Evolutionary conservation across 2,888 invertebrate species (phyloP), one percentile per base, ranked within the genome.

Genomic region (Embidobia sp.): DNA sequence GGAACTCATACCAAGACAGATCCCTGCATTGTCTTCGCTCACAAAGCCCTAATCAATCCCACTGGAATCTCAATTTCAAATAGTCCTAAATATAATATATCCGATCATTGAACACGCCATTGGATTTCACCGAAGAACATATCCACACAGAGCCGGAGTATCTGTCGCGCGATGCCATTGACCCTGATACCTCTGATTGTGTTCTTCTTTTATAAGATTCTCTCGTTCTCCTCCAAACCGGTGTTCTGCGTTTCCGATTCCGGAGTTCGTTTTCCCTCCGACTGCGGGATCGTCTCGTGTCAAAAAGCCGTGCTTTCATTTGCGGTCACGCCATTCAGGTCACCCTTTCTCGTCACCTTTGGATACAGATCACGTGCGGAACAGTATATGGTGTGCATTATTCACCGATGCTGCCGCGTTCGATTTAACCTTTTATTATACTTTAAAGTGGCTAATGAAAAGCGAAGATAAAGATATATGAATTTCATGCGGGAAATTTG

Each of bases 171-270:
- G 27, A 7, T 31, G 16, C 49, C 53, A 53, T 61, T 70, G 61
- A 61, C 61, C 70, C 61, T 44, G 40, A 70, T 70, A 53, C 8
- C 16, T 16, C 29, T 53, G 70, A 70, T 70, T 70, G 61, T 22
- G 53, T 37, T 61, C 37, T 40, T 37, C 57, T 55, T 70, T 51
- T 46, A 26, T 31, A 27, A 51, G 35, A 37, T n/a, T 29, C 51
- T 22, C 33, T 31, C 10, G 49, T 27, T 48, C 16, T 26, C 31
- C 15, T 42, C n/a, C 33, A 19, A 55, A 19, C 55, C 31, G 67
- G 57, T 37, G 55, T 44, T 48, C 44, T 16, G 44, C 51, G 61
- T 53, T 53, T 70, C 70, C 61, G 70, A 11, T 61, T 69, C 35
- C 51, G 46, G n/a, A 6, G 26, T 31, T 27, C 40, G 40, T 40